Percentiles rank a stretch among this genome's conserved stretches.
phyloP scores from a whole-genome alignment of 2,888 invertebrate species.

The Himalopsyche japonica region DNA sequence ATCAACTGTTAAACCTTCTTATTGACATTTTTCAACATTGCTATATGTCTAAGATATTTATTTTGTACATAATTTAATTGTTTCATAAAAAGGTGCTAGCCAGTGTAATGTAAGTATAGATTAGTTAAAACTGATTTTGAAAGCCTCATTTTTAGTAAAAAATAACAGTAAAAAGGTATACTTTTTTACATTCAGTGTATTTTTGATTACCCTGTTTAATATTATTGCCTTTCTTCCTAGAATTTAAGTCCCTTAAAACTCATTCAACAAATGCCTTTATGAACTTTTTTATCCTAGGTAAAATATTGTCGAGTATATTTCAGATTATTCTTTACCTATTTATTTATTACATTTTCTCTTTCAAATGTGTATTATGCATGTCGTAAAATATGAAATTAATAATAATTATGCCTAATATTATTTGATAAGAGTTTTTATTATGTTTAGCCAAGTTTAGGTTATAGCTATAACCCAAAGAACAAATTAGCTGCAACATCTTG shows the following conservation, averaged over 20 bases:
- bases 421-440: neutral
- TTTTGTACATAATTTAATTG: neutral
- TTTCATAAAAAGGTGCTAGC: neutral
- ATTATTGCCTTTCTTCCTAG: too few species aligned
- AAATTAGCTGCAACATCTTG: neutral
- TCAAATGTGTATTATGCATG: too few species aligned
- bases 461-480: neutral
- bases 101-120: neutral
- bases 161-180: too few species aligned
- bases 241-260: too few species aligned
- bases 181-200: too few species aligned
- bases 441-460: neutral
- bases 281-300: too few species aligned
- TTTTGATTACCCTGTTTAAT: too few species aligned
- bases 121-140: neutral
- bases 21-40: neutral
- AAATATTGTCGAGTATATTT: too few species aligned
- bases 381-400: too few species aligned
- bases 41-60: neutral
- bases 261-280: too few species aligned
- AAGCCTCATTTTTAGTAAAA: neutral
- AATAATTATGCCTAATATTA: neutral
- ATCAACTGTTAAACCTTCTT: neutral
- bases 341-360: too few species aligned
- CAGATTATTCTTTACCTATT: too few species aligned